Evolutionary conservation across 1,140 invertebrate genomes (phyloP).

Genomic region (Papilio helenus): DNA sequence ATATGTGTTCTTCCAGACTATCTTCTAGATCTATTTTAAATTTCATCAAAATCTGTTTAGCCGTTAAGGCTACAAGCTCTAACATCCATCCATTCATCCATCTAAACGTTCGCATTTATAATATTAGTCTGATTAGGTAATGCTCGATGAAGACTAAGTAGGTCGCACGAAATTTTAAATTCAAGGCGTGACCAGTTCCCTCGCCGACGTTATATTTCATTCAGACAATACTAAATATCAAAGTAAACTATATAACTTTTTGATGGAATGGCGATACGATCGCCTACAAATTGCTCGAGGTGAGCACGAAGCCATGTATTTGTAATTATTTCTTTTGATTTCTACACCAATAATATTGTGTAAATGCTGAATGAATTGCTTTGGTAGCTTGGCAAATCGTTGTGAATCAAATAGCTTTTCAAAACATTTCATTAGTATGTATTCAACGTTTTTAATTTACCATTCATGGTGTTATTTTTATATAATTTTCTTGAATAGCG

Average conservation of each 20-base stretch:
- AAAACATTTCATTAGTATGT: not conserved
- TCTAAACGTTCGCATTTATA: too few relatives aligned
- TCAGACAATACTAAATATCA: not conserved
- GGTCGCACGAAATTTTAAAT: not conserved
- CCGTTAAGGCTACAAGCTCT: too few relatives aligned
- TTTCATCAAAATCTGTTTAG: too few relatives aligned
- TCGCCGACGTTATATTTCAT: not conserved
- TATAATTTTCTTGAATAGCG: not conserved
- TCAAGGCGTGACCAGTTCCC: not conserved
- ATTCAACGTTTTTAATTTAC: too few relatives aligned
- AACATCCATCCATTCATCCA: too few relatives aligned
- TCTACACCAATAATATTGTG: not conserved
- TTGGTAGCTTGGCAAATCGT: not conserved
- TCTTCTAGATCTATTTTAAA: too few relatives aligned
- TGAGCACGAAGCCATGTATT: not conserved
- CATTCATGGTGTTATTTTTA: too few relatives aligned
- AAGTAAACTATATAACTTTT: not conserved
- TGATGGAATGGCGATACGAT: not conserved
- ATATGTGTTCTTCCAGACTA: too few relatives aligned
- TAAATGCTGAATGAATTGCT: not conserved
- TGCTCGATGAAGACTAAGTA: too few relatives aligned
- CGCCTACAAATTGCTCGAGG: not conserved
- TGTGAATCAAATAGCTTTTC: not conserved
- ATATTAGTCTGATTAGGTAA: too few relatives aligned
- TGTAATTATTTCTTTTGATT: slow-evolving; percentile 1